phyloP scores from a whole-genome alignment of 1,140 invertebrate genomes.

The Saccostrea echinata region DNA sequence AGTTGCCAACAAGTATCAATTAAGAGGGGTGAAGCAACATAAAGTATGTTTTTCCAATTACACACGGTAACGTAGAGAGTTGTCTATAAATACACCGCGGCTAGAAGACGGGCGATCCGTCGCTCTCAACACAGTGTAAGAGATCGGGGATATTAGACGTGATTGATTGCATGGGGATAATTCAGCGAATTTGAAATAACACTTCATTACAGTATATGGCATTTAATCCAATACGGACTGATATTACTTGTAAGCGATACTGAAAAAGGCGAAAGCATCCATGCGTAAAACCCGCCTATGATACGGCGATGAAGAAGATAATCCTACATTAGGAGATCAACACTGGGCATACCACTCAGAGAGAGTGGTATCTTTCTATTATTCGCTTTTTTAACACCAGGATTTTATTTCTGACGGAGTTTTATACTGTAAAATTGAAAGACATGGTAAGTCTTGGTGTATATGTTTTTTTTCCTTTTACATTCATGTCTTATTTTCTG shows the following conservation, averaged over 20 bases:
- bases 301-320: conserved; percentile 5
- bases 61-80: background rate
- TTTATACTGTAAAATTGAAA: background rate
- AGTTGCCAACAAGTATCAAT: background rate
- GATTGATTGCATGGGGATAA: conserved; percentile 3
- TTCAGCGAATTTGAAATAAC: background rate
- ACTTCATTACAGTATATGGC: background rate
- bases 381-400: background rate
- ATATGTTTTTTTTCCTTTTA: background rate
- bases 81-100: conserved; percentile 10
- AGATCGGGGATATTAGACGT: background rate
- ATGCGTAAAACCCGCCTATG: background rate
- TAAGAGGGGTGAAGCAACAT: background rate
- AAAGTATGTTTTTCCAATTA: conserved; percentile 34
- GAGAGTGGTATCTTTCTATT: background rate
- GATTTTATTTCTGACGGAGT: background rate
- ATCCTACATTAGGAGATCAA: background rate
- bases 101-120: background rate
- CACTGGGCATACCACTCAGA: background rate
- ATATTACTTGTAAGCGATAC: background rate
- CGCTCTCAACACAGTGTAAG: background rate
- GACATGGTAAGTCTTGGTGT: background rate
- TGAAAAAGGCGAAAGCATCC: background rate
- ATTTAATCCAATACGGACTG: conserved; percentile 9
- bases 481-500: background rate